Base-by-base conservation (phyloP, 2,888 invertebrate genomes). In the Cataglyphis cursor region DNA sequence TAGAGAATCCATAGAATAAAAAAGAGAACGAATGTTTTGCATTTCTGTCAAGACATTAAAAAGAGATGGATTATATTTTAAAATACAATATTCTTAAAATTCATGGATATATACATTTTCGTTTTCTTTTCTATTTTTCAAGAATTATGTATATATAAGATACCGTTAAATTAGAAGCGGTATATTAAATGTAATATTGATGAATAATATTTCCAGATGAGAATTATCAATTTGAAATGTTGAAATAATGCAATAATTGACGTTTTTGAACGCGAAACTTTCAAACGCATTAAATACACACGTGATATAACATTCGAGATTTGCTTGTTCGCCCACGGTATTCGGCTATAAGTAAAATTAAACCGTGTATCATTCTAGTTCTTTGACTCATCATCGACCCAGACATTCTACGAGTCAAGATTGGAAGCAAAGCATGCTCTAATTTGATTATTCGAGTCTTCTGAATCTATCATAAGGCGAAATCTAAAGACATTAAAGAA, bases 271-370 rank as follows among this genome's bases (percentile, higher is more conserved):
- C 18, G 48, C 9, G 21, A 72, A 72, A 38, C 15, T 38, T 62
- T 68, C 18, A 51, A 51, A 35, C 38, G 31, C 28, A 84, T 82
- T 84, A 88, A 88, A 85, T 75, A 87, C 59, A 87, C 57, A 61
- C 64, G 68, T 87, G 85, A 86, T 87, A 86, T 85, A 86, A 64
- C 18, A 48, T 74, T 84, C 44, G 66, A 38, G 44, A 72, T 24
- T 54, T 31, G 15, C 21, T 31, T 76, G 64, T 62, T 84, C 78
- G 73, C 44, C 74, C 61, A 76, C 66, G 28, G 18, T 24, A 28
- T 70, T 73, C 28, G 76, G 28, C 64, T 80, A 66, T 62, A 74
- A 65, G 31, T 76, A 78, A 85, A 85, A 82, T 85, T 82, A 82
- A 78, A 84, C 82, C 51, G 35, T 62, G 59, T 38, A 59, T 82